Evolutionary conservation across 2,113 vertebrate genomes (phyloP).

Genomic region (Orientallactaga bullata): DNA sequence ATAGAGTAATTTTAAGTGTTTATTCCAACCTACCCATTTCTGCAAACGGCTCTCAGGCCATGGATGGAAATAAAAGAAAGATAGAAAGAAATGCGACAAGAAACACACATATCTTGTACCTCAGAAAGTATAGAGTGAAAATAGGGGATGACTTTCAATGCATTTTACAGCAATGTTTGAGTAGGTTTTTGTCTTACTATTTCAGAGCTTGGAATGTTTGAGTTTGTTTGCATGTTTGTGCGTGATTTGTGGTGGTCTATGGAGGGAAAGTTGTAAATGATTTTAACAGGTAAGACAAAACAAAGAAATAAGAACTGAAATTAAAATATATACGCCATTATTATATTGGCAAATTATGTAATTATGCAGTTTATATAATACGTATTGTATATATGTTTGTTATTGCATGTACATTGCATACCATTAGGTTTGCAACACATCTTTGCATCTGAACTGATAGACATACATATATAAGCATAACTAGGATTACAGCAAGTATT

Average conservation of each 20-base stretch:
- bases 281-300: not conserved
- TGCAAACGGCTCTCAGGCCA: not conserved
- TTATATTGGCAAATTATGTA: not conserved
- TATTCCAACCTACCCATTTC: not conserved
- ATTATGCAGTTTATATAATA: not conserved
- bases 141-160: not conserved
- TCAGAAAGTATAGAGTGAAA: not conserved
- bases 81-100: not conserved
- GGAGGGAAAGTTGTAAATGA: not conserved
- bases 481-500: not conserved
- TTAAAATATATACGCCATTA: not conserved
- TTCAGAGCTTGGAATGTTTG: not conserved
- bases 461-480: not conserved
- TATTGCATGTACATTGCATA: not conserved
- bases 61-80: not conserved
- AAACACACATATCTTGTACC: not conserved
- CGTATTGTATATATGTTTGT: not conserved
- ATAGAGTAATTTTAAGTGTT: not conserved
- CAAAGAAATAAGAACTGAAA: not conserved
- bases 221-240: not conserved
- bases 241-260: not conserved
- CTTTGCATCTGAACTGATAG: not conserved
- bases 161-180: no score
- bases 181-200: not conserved
- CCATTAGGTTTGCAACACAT: no score